A percentile compares a stretch with the other conserved stretches of the same genome.
Evolutionary conservation across 2,797 vertebrate species (phyloP).

Genomic region (Propithecus deckenii): DNA sequence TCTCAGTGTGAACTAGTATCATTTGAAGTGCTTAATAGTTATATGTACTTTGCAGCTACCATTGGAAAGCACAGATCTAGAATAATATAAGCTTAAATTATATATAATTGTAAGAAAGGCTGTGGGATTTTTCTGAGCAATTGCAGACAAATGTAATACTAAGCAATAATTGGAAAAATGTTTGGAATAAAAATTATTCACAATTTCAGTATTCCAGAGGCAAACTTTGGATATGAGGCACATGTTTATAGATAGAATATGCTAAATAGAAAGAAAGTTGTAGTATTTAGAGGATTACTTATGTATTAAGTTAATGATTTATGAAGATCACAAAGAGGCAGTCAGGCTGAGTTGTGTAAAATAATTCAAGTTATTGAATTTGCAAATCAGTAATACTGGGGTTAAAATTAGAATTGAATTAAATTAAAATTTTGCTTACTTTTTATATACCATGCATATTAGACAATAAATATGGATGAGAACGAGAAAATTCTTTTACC

Average conservation of each 20-base stretch:
- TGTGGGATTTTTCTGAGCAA: neutral
- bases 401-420: conserved; percentile 64
- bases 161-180: neutral
- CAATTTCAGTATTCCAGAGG: neutral
- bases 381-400: conserved; percentile 38
- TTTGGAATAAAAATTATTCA: neutral
- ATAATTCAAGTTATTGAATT: conserved; percentile 58
- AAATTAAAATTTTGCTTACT: conserved; percentile 48
- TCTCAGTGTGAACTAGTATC: neutral
- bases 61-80: neutral
- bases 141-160: neutral
- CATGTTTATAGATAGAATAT: neutral
- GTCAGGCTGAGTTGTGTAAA: conserved; percentile 20
- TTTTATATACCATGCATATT: neutral
- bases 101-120: neutral
- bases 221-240: neutral
- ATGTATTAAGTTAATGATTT: conserved; percentile 54
- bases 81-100: neutral
- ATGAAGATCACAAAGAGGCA: conserved; percentile 39
- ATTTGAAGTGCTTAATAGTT: neutral
- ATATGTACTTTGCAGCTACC: neutral
- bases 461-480: neutral
- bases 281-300: conserved; percentile 28
- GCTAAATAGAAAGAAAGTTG: neutral
- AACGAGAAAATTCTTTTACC: neutral